These are phyloP conservation scores for Lepilemur septentrionalis DNA, from an alignment of 2,797 vertebrate species.

Conservation along the genomic window DNA sequence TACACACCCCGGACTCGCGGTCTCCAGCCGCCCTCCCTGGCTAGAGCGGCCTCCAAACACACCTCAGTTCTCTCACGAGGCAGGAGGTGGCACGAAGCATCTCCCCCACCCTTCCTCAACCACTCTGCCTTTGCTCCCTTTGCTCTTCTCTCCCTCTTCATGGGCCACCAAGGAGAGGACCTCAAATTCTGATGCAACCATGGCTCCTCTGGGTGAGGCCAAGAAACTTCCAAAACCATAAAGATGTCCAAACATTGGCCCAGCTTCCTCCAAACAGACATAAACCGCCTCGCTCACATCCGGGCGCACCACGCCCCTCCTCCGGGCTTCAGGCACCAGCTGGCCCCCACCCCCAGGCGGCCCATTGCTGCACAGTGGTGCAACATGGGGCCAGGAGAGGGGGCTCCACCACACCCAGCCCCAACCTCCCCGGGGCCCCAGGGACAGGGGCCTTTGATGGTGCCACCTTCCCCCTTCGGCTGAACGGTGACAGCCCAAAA, in stretches of 20 bases:
- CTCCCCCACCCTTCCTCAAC: not conserved
- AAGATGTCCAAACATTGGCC: slow-evolving; percentile 77
- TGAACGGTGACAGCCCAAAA: not conserved
- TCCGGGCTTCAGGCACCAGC: slow-evolving; percentile 51
- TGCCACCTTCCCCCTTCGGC: not conserved
- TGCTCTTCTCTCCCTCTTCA: not conserved
- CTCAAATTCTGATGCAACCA: slow-evolving; percentile 64
- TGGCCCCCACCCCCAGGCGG: slow-evolving; percentile 45
- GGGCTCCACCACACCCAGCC: not conserved
- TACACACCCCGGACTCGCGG: rapidly evolving
- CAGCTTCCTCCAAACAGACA: slow-evolving; percentile 70
- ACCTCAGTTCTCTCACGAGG: not conserved
- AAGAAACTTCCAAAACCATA: slow-evolving; percentile 63
- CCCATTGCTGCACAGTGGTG: not conserved
- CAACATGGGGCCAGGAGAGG: not conserved
- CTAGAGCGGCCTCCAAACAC: not conserved
- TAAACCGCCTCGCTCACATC: slow-evolving; percentile 33
- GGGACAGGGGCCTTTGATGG: slow-evolving; percentile 45
- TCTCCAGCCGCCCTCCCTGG: not conserved
- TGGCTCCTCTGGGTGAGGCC: slow-evolving; percentile 64
- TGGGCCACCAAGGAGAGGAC: slow-evolving; percentile 56
- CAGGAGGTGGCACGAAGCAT: not conserved
- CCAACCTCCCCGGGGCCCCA: not conserved
- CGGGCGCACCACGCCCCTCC: slow-evolving; percentile 41
- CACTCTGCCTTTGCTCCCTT: not conserved